These are phyloP conservation scores for Calidris pygmaea DNA, from an alignment of 2,113 vertebrate species.

Conservation along the genomic window DNA sequence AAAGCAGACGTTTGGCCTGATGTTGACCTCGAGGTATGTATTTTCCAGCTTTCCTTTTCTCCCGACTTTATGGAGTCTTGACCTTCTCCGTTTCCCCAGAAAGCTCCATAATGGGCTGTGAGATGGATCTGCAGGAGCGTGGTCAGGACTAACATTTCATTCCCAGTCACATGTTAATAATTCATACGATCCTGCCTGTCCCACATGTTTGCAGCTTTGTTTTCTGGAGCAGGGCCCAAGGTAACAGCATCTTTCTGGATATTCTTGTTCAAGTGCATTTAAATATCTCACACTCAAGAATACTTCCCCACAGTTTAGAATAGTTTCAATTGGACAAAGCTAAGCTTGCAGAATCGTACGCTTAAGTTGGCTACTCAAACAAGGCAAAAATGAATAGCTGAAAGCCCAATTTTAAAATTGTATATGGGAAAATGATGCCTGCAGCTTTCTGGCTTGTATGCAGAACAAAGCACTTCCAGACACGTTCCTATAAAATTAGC, in stretches of 20 bases:
- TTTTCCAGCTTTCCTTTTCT: not conserved
- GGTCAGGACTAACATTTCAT: not conserved
- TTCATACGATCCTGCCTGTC: not conserved
- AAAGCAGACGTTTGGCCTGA: not conserved
- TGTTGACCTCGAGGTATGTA: not conserved
- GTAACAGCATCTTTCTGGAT: not conserved
- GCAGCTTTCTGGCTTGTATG: not conserved
- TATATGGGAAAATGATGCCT: not conserved
- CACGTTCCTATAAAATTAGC: not conserved
- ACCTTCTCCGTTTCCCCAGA: not conserved
- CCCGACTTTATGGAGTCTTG: not conserved
- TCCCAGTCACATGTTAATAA: not conserved
- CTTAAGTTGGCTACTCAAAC: not conserved
- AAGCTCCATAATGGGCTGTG: not conserved
- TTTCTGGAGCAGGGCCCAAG: not conserved
- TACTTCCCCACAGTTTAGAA: not conserved
- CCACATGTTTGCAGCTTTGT: not conserved
- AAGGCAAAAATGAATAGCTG: not conserved
- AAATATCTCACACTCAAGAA: not conserved
- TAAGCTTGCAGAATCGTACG: not conserved
- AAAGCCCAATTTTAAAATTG: not conserved
- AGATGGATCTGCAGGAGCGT: not conserved
- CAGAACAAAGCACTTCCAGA: not conserved
- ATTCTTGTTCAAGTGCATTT: not conserved
- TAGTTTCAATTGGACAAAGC: not conserved